These are phyloP conservation scores for Drosophila mayaguana DNA, from an alignment of 2,888 invertebrate genomes.

Conservation along the genomic window DNA sequence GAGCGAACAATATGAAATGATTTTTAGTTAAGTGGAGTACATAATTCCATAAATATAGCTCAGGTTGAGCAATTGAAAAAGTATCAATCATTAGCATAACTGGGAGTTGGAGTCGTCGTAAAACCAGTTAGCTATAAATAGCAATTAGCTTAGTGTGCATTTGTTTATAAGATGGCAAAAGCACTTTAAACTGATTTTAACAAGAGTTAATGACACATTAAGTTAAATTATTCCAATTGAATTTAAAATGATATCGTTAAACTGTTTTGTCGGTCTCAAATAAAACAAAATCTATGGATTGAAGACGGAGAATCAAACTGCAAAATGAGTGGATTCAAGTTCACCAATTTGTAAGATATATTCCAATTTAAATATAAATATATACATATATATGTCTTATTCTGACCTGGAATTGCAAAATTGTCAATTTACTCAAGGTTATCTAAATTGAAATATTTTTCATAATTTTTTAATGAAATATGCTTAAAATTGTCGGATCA, in stretches of 20 bases:
- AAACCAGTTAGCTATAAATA: constrained; percentile 1
- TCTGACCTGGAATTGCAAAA: too few relatives aligned
- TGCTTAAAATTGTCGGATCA: too few relatives aligned
- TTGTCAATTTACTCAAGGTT: too few relatives aligned
- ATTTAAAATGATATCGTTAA: neutral
- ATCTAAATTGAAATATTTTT: too few relatives aligned
- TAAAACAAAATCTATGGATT: too few relatives aligned
- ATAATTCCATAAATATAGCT: constrained; percentile 5
- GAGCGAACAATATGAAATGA: constrained; percentile 42
- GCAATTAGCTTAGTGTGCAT: neutral
- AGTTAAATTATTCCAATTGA: neutral
- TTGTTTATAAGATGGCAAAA: neutral
- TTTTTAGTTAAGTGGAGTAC: constrained; percentile 37
- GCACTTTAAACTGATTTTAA: neutral
- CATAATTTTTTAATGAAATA: too few relatives aligned
- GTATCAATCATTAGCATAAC: neutral
- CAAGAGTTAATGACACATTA: too few relatives aligned
- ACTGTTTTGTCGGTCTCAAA: neutral
- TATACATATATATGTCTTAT: too few relatives aligned
- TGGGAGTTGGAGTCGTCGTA: neutral
- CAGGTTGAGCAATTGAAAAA: constrained; percentile 12
- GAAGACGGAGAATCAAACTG: too few relatives aligned
- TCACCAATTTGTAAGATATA: too few relatives aligned
- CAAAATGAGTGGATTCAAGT: too few relatives aligned
- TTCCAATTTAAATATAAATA: too few relatives aligned